Evolutionary conservation across 2,113 vertebrate species (phyloP), one percentile per base, ranked within the genome.

Genomic region (Zingel zingel): DNA sequence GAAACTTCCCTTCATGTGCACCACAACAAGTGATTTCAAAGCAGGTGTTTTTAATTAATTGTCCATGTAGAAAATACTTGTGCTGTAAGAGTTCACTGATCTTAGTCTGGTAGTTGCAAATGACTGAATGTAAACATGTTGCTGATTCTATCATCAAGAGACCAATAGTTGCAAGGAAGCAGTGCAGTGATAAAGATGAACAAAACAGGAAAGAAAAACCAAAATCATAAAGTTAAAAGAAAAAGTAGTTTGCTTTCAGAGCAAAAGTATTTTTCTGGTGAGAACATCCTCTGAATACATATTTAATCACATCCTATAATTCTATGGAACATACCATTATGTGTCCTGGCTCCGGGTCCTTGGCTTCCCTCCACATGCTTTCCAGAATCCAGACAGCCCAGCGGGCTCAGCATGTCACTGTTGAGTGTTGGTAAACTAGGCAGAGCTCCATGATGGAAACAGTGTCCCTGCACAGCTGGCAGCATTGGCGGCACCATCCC

Each of bases 261-360:
- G 25, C 18, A 33, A 68, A 62, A 39, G 19, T 13, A 19, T 3
- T 47, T 72, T 57, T 18, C 4, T 18, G 0, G 0, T 70, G 51
- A 70, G 19, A 69, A 54, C 51, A 23, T 11, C 21, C 54, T 45
- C 1, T 50, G 12, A 50, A 36, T 33, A 33, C 27, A 19, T 27
- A 19, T 36, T n/a, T 5, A 36, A 14, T 21, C 39, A 47, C 50
- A 15, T 3, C 0, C 5, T 12, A 3, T 1, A 25, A 3, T 21
- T 39, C 0, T 18, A 2, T 11, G 0, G 30, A 5, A 72, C 93
- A 23, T 89, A 99, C 98, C 97, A 23, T 97, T 96, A 39, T 95
- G 93, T 0, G 96, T 90, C n/a, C 96, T 94, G 77, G 93, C 79
- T 63, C 92, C 90, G 21, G 94, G 56, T 76, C 84, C 92, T 85